Conservation (phyloP, 1,140 invertebrate genomes). For the Musca domestica region DNA sequence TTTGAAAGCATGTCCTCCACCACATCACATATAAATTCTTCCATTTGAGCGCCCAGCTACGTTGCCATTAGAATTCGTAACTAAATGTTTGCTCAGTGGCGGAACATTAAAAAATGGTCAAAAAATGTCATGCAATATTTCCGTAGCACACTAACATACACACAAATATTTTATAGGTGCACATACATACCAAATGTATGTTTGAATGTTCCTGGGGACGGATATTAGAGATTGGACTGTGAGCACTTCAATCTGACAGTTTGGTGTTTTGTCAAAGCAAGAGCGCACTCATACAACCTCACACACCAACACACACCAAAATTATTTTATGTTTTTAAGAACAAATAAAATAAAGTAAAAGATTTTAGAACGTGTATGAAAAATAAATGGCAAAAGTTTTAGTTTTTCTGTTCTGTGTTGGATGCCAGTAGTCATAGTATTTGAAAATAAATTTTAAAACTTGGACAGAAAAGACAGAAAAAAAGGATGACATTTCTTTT, state of each 20-base stretch:
- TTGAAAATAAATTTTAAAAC: not conserved
- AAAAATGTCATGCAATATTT: constrained; percentile 11
- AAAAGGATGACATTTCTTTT: not conserved
- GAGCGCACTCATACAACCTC: not conserved
- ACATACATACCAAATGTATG: too few species aligned
- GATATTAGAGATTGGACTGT: too few species aligned
- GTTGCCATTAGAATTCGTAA: too few species aligned
- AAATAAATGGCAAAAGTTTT: constrained; percentile 9
- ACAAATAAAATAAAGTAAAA: not conserved
- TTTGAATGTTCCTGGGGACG: too few species aligned
- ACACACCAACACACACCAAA: not conserved
- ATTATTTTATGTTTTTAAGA: not conserved
- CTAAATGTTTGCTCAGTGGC: constrained; percentile 3
- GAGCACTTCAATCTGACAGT: too few species aligned
- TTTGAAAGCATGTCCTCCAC: too few species aligned
- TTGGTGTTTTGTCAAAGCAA: too few species aligned
- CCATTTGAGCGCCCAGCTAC: too few species aligned
- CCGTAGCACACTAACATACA: too few species aligned
- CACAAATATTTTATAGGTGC: too few species aligned
- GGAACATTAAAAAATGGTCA: constrained; percentile 15
- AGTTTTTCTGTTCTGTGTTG: not conserved
- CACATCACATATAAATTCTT: too few species aligned
- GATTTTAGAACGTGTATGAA: constrained; percentile 8
- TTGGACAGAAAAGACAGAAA: not conserved
- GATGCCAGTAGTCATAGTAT: not conserved